phyloP scores from a whole-genome alignment of 2,797 vertebrate genomes.

The Aythya fuligula region DNA sequence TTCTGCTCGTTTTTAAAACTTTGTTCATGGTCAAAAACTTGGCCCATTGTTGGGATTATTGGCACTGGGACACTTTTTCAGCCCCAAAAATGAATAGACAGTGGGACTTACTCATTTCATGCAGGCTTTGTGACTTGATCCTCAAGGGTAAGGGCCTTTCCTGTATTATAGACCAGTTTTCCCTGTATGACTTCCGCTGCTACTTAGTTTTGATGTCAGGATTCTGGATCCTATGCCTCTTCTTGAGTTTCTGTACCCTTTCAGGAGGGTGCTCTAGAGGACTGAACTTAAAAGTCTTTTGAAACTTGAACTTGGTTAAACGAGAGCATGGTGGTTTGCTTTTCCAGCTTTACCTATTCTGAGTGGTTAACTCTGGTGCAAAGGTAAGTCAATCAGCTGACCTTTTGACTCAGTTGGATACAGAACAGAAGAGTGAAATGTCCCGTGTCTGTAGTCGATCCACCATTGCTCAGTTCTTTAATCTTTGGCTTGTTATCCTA shows the following conservation, averaged over 20 bases:
- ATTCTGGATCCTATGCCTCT: not conserved
- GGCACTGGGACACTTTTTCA: not conserved
- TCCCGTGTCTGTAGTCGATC: not conserved
- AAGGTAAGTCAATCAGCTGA: not conserved
- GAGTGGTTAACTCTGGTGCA: not conserved
- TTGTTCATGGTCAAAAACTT: not conserved
- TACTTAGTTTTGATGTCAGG: not conserved
- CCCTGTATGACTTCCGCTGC: not conserved
- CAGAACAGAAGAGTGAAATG: not conserved
- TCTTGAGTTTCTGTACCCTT: not conserved
- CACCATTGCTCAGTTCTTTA: not conserved
- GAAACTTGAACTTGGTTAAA: not conserved
- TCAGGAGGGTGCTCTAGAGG: not conserved
- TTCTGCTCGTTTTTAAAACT: not conserved
- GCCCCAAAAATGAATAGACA: not conserved
- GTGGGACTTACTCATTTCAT: not conserved
- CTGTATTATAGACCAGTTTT: not conserved
- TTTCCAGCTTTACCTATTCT: not conserved
- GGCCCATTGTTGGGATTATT: not conserved
- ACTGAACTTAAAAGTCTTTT: not conserved
- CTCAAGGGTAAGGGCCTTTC: not conserved
- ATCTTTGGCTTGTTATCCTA: not conserved
- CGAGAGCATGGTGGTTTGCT: not conserved
- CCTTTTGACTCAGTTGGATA: not conserved
- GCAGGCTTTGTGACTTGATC: not conserved